Percentiles rank a stretch among this genome's conserved stretches.
Conservation (phyloP, 2,113 vertebrate genomes). For the Sphyrna mokarran region DNA sequence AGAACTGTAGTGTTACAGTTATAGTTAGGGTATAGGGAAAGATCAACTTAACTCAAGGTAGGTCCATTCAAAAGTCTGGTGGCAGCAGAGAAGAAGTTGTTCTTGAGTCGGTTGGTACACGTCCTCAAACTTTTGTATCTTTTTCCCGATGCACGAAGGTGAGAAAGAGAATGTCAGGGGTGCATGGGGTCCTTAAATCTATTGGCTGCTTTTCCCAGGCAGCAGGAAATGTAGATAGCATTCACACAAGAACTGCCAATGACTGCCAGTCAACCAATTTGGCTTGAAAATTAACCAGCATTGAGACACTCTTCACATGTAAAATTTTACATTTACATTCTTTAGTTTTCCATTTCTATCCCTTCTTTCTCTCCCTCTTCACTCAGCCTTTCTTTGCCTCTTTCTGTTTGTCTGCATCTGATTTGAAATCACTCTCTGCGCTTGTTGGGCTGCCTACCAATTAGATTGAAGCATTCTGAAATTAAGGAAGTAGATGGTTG, state of each 20-base stretch:
- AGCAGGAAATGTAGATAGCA: no score
- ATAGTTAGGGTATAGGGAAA: no score
- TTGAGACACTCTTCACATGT: neutral
- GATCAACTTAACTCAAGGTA: no score
- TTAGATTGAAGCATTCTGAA: neutral
- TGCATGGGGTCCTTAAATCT: no score
- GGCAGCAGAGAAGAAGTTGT: no score
- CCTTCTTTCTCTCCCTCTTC: neutral
- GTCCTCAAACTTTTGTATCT: no score
- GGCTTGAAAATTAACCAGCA: neutral
- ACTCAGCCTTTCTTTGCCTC: neutral
- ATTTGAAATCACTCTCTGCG: neutral
- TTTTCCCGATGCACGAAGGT: no score
- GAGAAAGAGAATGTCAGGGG: no score
- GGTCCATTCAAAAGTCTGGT: no score
- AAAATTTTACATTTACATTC: neutral
- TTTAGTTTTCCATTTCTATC: neutral
- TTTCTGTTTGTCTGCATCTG: neutral
- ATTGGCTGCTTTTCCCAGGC: no score
- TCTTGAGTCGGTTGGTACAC: no score
- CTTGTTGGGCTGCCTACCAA: neutral
- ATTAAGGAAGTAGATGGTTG: neutral
- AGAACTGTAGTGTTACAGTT: no score
- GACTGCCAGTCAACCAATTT: neutral
- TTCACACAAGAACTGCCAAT: neutral